Evolutionary conservation across 2,888 invertebrate genomes (phyloP), one percentile per base, ranked within the genome.

Genomic region (Euspilapteryx auroguttella): DNA sequence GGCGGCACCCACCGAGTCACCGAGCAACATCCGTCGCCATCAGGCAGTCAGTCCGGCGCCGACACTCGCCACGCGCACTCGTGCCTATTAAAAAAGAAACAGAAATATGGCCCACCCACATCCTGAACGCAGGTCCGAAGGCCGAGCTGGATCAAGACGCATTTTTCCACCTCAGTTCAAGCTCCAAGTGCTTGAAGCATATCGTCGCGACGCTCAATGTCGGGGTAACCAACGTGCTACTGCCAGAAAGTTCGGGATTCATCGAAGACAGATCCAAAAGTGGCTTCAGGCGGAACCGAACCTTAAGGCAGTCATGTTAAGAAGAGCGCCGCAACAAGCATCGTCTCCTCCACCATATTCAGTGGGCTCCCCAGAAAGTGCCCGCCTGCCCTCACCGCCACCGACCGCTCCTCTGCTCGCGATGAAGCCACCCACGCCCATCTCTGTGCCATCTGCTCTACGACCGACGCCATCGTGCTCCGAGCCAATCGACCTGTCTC

Each of bases 141-240:
- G 76, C 50, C 76, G 69, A 43, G 86, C 89, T 73, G 91, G 91
- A 34, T 90, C 90, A 40, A 80, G 92, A 39, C 84, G 92, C 38
- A 92, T 92, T 51, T 93, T 92, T 63, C 86, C 92, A 51, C 89
- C 91, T 44, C 86, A 89, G 62, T 93, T 92, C 64, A 93, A 92
- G 63, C 78, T 92, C 40, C 89, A 89, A 79, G 92, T 93, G 42
- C 78, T 92, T 39, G 90, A 91, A 58, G 91, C 92, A 24, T 93
- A 91, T 58, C 80, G 91, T 39, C 83, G 85, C 45, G 92, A 93
- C 55, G 81, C 85, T 24, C 92, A 92, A 56, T 92, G 92, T 63
- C 87, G 90, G 47, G 91, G 91, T 28, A 93, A 92, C 62, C 92
- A 92, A 58, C 80, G 92, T 29, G 92, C 92, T 3, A 93, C 92